Percentiles rank a stretch among this genome's conserved stretches.
phyloP scores from a whole-genome alignment of 2,113 vertebrate genomes.

The Callorhinus ursinus region DNA sequence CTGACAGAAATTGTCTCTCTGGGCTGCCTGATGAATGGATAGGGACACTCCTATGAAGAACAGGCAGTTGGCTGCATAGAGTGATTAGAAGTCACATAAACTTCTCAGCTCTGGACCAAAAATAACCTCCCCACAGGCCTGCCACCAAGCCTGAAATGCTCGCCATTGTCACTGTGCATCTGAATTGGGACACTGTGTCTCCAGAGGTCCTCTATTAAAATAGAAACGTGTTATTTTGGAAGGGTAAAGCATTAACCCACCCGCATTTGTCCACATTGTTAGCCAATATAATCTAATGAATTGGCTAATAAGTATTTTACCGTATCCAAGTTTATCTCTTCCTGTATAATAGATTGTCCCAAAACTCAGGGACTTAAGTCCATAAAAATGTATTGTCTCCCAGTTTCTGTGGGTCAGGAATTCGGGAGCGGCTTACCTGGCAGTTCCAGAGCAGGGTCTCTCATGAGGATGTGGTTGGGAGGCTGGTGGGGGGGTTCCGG shows the following conservation, averaged over 20 bases:
- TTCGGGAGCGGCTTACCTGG: not conserved
- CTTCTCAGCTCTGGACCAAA: constrained; percentile 7
- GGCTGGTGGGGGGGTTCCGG: not conserved
- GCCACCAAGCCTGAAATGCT: not conserved
- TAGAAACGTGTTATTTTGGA: constrained; percentile 41
- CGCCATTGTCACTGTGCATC: not conserved
- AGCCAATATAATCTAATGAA: constrained; percentile 1
- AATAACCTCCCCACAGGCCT: constrained; percentile 48
- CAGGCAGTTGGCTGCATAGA: not conserved
- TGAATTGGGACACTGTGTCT: not conserved
- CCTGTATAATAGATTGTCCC: not conserved
- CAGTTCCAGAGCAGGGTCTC: not conserved
- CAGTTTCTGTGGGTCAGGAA: not conserved
- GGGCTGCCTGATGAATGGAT: not conserved
- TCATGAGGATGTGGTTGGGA: not conserved
- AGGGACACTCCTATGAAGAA: not conserved
- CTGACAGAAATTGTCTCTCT: constrained; percentile 36
- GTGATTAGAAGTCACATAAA: constrained; percentile 48
- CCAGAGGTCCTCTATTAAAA: constrained; percentile 46
- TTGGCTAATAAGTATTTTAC: not conserved
- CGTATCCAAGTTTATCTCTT: not conserved
- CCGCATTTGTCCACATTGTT: not conserved
- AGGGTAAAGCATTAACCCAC: constrained; percentile 1
- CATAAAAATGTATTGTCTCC: not conserved
- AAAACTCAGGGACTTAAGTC: not conserved